Percentiles rank a stretch among this genome's conserved stretches.
phyloP scores from a whole-genome alignment of 2,113 vertebrate genomes.

The Aegithalos caudatus region DNA sequence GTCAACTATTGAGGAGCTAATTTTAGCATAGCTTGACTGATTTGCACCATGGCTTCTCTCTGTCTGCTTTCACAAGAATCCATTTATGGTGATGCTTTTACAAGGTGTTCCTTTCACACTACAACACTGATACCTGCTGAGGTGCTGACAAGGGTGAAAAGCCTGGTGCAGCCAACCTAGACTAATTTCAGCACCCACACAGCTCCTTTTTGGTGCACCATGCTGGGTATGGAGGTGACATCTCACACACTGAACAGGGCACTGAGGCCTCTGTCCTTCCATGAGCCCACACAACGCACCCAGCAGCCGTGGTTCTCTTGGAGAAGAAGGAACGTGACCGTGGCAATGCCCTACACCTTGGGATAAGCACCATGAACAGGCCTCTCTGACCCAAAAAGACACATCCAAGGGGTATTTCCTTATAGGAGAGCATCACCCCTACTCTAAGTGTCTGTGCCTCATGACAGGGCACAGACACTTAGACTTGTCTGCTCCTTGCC shows the following conservation, averaged over 20 bases:
- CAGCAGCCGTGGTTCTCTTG: background rate
- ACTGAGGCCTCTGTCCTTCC: background rate
- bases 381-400: background rate
- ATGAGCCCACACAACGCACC: too few relatives aligned
- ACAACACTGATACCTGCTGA: background rate
- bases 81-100: background rate
- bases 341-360: background rate
- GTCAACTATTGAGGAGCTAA: background rate
- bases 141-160: background rate
- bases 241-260: background rate
- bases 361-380: background rate
- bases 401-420: background rate
- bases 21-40: background rate
- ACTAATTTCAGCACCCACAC: background rate
- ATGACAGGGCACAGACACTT: background rate
- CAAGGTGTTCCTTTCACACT: background rate
- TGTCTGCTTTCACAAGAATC: background rate
- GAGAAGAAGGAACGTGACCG: fast-evolving
- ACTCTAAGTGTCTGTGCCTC: background rate
- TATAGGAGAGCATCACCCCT: background rate
- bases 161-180: background rate
- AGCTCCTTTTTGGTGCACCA: background rate
- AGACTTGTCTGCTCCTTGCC: background rate
- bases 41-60: background rate
- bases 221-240: background rate